Percentiles rank a stretch among this genome's conserved stretches.
Conservation (phyloP, 2,113 vertebrate genomes). For the Corydoras maculifer region DNA sequence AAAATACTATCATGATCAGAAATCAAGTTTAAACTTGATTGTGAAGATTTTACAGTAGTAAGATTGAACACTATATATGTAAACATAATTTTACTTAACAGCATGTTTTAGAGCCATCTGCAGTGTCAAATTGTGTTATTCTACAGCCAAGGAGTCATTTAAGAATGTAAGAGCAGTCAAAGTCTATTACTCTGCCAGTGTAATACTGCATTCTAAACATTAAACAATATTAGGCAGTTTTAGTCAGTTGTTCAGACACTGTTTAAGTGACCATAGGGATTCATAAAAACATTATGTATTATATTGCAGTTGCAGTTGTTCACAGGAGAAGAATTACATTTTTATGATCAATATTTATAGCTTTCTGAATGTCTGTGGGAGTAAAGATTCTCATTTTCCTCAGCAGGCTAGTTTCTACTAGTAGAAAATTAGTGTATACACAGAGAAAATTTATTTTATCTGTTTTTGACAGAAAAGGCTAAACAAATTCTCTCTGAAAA, state of each 20-base stretch:
- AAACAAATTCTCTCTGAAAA: conserved; percentile 10
- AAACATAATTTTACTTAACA: no score
- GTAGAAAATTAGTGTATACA: conserved; percentile 10
- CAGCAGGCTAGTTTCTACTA: conserved; percentile 17
- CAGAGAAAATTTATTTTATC: conserved; percentile 28
- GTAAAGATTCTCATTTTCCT: conserved; percentile 21
- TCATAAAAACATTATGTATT: background rate
- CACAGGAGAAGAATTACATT: conserved; percentile 30
- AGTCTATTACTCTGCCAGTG: conserved; percentile 1
- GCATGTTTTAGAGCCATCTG: no score
- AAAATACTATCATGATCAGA: no score
- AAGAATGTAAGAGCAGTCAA: background rate
- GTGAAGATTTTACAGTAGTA: no score
- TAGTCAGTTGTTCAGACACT: background rate
- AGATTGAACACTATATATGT: no score
- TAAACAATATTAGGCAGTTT: conserved; percentile 10
- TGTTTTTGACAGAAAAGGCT: conserved; percentile 17
- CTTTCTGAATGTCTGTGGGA: conserved; percentile 39
- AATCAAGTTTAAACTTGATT: no score
- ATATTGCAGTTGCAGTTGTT: conserved; percentile 1
- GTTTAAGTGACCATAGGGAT: conserved; percentile 2
- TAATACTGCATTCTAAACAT: background rate
- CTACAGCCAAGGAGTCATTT: background rate
- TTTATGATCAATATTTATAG: conserved; percentile 43
- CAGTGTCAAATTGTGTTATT: background rate